Conservation (phyloP, 92 coral and sea anemone species). For the Bergia puertoricense region DNA sequence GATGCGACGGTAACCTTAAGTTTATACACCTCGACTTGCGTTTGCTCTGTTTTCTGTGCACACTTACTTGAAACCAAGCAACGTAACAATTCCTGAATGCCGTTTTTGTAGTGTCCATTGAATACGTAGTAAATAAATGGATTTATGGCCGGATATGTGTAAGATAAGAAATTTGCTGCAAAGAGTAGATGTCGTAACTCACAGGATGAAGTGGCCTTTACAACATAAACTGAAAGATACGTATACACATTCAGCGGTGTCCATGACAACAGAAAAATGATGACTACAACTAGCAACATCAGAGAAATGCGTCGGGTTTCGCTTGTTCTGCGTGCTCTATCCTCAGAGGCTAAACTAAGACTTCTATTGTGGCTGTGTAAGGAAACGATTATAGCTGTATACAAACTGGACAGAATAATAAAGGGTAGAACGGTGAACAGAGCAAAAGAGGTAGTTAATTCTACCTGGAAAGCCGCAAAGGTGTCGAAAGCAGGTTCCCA, state of each 20-base stretch:
- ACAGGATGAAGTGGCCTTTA: not conserved
- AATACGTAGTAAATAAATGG: not conserved
- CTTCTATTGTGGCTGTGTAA: not conserved
- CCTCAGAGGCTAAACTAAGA: conserved; percentile 30
- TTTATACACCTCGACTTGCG: not conserved
- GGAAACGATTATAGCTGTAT: conserved; percentile 28
- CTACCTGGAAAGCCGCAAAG: not conserved
- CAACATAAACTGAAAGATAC: not conserved
- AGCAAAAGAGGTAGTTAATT: conserved; percentile 9
- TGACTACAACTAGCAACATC: conserved; percentile 37
- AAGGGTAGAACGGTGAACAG: conserved; percentile 9
- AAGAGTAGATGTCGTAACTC: not conserved
- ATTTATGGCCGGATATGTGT: conserved; percentile 17
- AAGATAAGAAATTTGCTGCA: not conserved
- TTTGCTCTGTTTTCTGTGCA: too few relatives aligned
- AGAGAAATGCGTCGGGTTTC: conserved; percentile 50
- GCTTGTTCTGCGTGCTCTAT: conserved; percentile 31
- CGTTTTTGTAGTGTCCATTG: conserved; percentile 31
- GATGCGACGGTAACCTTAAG: not conserved
- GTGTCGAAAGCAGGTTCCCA: conserved; percentile 44
- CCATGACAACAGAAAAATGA: conserved; percentile 24
- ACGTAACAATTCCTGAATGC: not conserved
- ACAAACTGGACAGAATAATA: too few relatives aligned
- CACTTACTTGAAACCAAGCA: too few relatives aligned
- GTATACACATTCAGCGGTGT: not conserved